phyloP scores from a whole-genome alignment of 2,888 invertebrate genomes.

The Stenchaetothrips biformis region DNA sequence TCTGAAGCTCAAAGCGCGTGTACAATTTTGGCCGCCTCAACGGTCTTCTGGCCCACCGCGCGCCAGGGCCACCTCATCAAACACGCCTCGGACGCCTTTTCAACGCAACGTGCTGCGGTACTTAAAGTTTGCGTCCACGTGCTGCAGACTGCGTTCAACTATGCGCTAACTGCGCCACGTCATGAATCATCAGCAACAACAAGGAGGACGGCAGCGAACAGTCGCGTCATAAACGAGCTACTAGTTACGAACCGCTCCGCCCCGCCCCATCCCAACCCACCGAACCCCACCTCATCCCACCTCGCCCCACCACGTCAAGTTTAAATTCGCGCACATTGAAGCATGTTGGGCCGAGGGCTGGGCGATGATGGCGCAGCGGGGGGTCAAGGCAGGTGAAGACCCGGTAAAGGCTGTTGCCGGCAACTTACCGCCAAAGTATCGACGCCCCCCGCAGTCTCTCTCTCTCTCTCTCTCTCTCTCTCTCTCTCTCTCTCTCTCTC shows the following conservation, averaged over 20 bases:
- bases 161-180: background rate
- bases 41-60: no score
- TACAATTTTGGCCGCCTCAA: no score
- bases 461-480: no score
- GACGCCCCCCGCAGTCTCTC: background rate
- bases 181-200: background rate
- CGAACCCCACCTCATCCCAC: no score
- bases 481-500: no score
- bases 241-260: background rate
- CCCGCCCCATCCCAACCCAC: background rate
- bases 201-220: background rate
- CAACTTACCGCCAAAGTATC: no score
- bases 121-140: background rate
- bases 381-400: background rate
- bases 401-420: no score
- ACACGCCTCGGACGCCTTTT: background rate
- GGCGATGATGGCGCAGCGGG: background rate
- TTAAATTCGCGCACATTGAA: no score
- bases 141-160: background rate
- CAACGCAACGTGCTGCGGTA: background rate
- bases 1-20: no score
- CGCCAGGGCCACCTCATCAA: background rate
- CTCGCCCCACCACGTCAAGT: background rate
- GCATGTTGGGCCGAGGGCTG: background rate
- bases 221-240: slow-evolving; percentile 1